A percentile compares a stretch with the other conserved stretches of the same genome.
Conservation (phyloP, 2,797 vertebrate species). For the Artibeus lituratus region DNA sequence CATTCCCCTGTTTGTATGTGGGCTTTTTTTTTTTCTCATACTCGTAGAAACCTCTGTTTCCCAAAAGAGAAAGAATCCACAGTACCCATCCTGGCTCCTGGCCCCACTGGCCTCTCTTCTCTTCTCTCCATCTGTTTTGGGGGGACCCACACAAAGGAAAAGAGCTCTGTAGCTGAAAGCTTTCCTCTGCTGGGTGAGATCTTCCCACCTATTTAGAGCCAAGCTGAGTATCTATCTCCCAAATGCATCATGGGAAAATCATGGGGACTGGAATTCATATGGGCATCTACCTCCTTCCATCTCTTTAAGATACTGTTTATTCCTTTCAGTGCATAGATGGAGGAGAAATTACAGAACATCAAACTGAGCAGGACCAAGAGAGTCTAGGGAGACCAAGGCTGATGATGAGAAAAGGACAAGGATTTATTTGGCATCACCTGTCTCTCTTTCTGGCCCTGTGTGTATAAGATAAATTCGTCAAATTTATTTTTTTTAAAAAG, state of each 20-base stretch:
- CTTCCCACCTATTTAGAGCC: constrained; percentile 71
- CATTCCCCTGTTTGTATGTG: neutral
- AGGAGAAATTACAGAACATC: neutral
- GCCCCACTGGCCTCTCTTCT: constrained; percentile 74
- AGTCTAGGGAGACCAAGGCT: neutral
- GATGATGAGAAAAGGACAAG: neutral
- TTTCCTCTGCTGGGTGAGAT: constrained; percentile 76
- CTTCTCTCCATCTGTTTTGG: neutral
- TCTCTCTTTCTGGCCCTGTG: neutral
- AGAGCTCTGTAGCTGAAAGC: constrained; percentile 73
- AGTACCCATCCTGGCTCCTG: constrained; percentile 70
- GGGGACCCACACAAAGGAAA: constrained; percentile 77
- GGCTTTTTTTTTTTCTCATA: constrained; percentile 61
- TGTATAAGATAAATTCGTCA: neutral
- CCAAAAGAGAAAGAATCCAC: constrained; percentile 72
- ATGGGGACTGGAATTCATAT: neutral
- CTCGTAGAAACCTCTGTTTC: constrained; percentile 77
- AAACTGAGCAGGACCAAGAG: neutral
- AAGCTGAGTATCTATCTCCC: constrained; percentile 73
- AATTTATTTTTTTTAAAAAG: neutral
- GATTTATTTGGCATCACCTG: neutral
- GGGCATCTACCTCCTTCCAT: constrained; percentile 61
- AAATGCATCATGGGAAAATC: constrained; percentile 54
- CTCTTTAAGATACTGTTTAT: constrained; percentile 36
- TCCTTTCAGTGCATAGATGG: neutral